Percentiles rank a stretch among this genome's conserved stretches.
Conservation (phyloP, 1,140 invertebrate genomes). For the honey bee (Apis mellifera) region DNA sequence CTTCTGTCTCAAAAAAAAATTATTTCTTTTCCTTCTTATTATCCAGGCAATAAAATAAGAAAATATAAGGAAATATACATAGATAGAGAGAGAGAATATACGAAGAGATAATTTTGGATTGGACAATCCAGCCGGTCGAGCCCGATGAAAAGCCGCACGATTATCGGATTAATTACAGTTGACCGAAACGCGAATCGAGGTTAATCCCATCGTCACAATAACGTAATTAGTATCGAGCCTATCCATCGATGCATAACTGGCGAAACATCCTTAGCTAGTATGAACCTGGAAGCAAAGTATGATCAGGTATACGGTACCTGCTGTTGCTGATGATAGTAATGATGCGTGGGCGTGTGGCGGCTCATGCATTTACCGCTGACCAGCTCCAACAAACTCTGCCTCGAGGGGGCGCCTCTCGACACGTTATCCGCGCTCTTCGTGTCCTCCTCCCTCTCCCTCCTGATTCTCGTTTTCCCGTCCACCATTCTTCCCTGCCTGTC, state of each 20-base stretch:
- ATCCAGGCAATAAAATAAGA: neutral
- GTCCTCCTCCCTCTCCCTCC: slow-evolving; percentile 74
- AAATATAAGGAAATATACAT: too few species aligned
- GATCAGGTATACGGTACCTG: slow-evolving; percentile 64
- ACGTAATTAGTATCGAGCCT: neutral
- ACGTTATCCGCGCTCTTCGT: slow-evolving; percentile 78
- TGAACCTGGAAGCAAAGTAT: too few species aligned
- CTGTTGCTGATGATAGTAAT: slow-evolving; percentile 78
- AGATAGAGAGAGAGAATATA: too few species aligned
- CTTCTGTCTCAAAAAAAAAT: neutral
- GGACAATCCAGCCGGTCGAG: too few species aligned
- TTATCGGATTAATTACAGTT: neutral
- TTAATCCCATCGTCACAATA: neutral
- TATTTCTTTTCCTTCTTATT: neutral
- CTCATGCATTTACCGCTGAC: slow-evolving; percentile 79
- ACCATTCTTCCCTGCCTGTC: slow-evolving; percentile 75
- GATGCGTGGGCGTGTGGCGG: slow-evolving; percentile 77
- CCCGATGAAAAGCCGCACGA: neutral
- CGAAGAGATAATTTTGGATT: too few species aligned
- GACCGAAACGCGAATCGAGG: neutral
- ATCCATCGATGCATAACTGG: neutral
- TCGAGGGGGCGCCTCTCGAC: slow-evolving; percentile 71
- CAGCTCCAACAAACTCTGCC: slow-evolving; percentile 79
- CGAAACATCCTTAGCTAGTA: neutral
- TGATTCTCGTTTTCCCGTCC: slow-evolving; percentile 60